These are phyloP conservation scores for Lamellibrachia luymesi DNA, from an alignment of 1,140 invertebrate species.

Conservation along the genomic window DNA sequence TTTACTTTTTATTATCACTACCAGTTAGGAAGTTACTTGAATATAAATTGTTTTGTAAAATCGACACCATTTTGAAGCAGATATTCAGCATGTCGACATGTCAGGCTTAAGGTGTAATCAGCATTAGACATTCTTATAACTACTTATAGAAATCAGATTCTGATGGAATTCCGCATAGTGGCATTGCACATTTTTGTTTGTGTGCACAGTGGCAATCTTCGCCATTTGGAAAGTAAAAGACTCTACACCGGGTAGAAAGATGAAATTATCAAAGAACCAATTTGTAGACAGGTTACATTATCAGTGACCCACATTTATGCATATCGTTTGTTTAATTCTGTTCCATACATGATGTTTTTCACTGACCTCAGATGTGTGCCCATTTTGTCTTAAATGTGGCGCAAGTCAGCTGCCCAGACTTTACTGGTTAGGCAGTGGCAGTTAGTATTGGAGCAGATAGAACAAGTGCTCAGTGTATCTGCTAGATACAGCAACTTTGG, in stretches of 20 bases:
- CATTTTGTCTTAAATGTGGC: not conserved
- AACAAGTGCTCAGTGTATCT: not conserved
- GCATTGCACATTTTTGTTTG: constrained; percentile 10
- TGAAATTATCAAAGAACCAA: not conserved
- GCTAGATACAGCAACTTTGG: not conserved
- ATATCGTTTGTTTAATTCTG: not conserved
- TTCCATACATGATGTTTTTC: not conserved
- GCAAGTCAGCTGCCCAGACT: not conserved
- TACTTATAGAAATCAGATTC: not conserved
- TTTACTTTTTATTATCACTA: too few relatives aligned
- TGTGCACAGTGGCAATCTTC: constrained; percentile 4
- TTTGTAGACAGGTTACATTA: not conserved
- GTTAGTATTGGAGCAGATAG: not conserved
- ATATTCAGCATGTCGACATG: not conserved
- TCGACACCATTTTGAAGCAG: not conserved
- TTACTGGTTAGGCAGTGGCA: not conserved
- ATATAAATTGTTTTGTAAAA: too few relatives aligned
- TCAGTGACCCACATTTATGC: not conserved
- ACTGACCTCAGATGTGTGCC: not conserved
- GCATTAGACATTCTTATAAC: not conserved
- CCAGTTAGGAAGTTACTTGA: too few relatives aligned
- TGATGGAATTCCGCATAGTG: not conserved
- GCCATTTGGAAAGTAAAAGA: not conserved
- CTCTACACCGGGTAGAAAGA: not conserved
- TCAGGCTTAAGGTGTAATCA: not conserved